These are phyloP conservation scores for Actinemys pallida DNA, from an alignment of 2,113 vertebrate genomes.

Conservation along the genomic window DNA sequence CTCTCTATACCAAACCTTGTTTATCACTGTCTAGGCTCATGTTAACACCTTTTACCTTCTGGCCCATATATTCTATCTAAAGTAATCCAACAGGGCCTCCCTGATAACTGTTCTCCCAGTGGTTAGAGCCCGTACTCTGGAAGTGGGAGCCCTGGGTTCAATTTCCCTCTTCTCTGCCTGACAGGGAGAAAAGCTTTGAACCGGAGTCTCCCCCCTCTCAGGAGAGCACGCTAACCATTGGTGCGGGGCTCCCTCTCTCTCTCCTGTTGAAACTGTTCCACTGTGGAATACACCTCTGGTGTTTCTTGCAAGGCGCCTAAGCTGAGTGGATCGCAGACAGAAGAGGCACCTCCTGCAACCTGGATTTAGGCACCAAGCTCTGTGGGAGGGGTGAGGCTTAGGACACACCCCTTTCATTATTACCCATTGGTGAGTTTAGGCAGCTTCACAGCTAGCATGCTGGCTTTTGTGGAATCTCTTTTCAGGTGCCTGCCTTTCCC, in stretches of 20 bases:
- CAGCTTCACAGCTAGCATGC: not conserved
- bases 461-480: not conserved
- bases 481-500: not conserved
- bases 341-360: not conserved
- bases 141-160: not conserved
- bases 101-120: not conserved
- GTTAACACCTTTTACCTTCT: not conserved
- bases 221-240: not conserved
- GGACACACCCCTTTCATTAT: not conserved
- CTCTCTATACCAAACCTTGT: not conserved
- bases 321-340: not conserved
- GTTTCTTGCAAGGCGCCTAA: not conserved
- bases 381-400: not conserved
- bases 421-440: not conserved
- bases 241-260: not conserved
- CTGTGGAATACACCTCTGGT: not conserved
- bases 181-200: not conserved
- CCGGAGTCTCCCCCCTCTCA: not conserved
- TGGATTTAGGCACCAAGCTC: not conserved
- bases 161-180: not conserved
- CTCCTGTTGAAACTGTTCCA: not conserved
- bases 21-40: not conserved
- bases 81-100: not conserved
- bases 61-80: not conserved
- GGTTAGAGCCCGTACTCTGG: not conserved